Conservation (phyloP, 2,888 invertebrate species). For the Muscina levida region DNA sequence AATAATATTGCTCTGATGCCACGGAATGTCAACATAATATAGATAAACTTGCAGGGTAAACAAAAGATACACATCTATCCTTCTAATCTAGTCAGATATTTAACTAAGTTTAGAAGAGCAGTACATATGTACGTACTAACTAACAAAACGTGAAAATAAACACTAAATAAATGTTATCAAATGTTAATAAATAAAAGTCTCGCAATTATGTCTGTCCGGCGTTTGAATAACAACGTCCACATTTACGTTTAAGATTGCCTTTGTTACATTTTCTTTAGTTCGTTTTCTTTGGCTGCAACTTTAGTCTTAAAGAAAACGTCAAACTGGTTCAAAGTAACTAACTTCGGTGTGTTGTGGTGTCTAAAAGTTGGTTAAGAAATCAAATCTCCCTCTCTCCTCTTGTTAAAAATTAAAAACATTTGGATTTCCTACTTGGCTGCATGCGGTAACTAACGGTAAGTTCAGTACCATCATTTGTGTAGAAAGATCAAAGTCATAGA, state of each 20-base stretch:
- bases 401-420: neutral
- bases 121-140: too few species aligned
- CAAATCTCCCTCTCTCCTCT: neutral
- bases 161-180: neutral
- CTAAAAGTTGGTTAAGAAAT: neutral
- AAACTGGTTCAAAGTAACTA: slow-evolving; percentile 6
- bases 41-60: neutral
- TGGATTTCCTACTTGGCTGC: neutral
- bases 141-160: neutral
- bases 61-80: slow-evolving; percentile 2
- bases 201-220: too few species aligned
- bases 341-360: too few species aligned
- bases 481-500: neutral
- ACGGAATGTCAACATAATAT: neutral
- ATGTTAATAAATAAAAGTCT: too few species aligned
- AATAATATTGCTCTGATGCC: neutral
- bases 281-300: neutral
- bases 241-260: neutral
- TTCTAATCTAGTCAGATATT: too few species aligned
- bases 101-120: neutral
- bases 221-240: too few species aligned
- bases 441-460: slow-evolving; percentile 8
- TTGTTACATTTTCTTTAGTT: neutral
- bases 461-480: neutral
- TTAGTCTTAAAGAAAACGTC: slow-evolving; percentile 9